Evolutionary conservation across 30 jellyfish, hydroid and myxozoan genomes (phyloP), one percentile per base, ranked within the genome.

Genomic region (Hydractinia symbiolongicarpus): DNA sequence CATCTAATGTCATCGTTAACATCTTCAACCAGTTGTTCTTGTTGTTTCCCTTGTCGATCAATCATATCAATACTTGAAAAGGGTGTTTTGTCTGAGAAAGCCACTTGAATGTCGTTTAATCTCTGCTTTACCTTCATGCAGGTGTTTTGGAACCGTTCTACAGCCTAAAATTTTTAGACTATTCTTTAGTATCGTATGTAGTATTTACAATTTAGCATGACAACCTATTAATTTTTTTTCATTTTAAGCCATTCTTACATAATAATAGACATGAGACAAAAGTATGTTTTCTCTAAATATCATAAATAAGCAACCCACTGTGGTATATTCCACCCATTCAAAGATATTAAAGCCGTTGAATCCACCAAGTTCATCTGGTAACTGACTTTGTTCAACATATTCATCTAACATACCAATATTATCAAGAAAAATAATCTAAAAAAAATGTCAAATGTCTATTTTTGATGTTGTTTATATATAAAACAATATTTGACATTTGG

Each of bases 331-430:
- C 8, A 91, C 85, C 97, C 97, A 91, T 57, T 91, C 96, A 10
- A 81, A 60, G 80, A 87, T 87, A 79, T 81, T 58, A 61, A 91
- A 91, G 60, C 69, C 82, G 66, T 82, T 74, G 9, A 73, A 78
- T 58, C 97, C 97, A 15, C 96, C 95, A 16, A 91, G 82, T 50
- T 86, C 96, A 49, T 82, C 96, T 14, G 97, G 97, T 10, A 91
- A 75, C 50, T 83, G 86, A 16, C 84, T 60, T 54, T 76, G 82
- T 2, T 86, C 96, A 56, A 91, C 69, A 76, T 91, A 87, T 20
- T 86, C 86, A 17, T 81, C 72, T 14, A 91, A 83, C 50, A 88
- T 79, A 20, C 79, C 91, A 7, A 9, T 66, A 60, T 20, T 64
- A 8, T 82, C 95, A 77, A 91, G 82, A 55, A 84, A 77, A 8